Evolutionary conservation across 2,797 vertebrate genomes (phyloP), one percentile per base, ranked within the genome.

Genomic region (Crenuchus spilurus): DNA sequence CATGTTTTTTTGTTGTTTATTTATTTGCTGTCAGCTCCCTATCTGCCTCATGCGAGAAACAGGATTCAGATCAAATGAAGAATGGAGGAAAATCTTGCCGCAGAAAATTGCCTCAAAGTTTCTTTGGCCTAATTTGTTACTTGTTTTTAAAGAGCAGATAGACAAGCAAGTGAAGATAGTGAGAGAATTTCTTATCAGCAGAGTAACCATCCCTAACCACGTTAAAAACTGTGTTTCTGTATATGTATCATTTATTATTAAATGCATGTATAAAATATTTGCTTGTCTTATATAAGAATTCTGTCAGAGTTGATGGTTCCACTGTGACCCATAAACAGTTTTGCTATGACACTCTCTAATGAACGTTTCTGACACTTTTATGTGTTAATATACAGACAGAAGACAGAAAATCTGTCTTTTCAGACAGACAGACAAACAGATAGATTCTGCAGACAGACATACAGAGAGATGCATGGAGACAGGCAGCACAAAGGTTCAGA

Each of bases 1-100:
- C 0, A 4, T 20, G 54, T 82, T 67, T 86, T 74, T 68, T 82
- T 84, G 67, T 69, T 87, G 85, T 91, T 88, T 90, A 79, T 82
- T 87, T 84, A 88, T 92, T 87, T 89, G 85, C 83, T 85, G 80
- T 82, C 84, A 81, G 84, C 80, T 83, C 64, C 80, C 9, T 64
- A 54, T 75, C 66, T 55, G 57, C 68, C 82, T 83, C 83, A 83
- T 71, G 84, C 79, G 63, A 65, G 44, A 62, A 65, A 85, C 85
- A 86, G 82, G 87, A 84, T 85, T 79, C 77, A 84, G 81, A 88
- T 87, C 85, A 87, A 90, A 86, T 75, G 41, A 76, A 55, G 75
- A 46, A 76, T 62, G 42, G 72, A 63, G 72, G 60, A 0, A 13
- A 80, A 78, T 77, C 65, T 69, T 72, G 63, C 30, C 39, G 13